Conservation (phyloP, 1,140 invertebrate genomes). For the Magallana gigas region DNA sequence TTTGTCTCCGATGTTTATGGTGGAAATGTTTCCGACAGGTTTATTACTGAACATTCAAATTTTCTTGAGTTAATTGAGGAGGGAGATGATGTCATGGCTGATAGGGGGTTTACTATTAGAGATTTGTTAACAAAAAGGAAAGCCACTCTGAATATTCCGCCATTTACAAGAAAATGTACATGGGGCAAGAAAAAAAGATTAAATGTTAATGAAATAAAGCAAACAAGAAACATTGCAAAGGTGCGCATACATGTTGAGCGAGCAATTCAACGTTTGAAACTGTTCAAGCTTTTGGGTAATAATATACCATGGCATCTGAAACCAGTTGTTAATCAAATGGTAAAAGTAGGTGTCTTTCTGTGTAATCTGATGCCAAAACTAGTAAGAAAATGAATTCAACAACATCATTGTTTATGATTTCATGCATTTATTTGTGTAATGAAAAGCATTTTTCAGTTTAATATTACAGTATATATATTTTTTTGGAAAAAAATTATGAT, state of each 20-base stretch:
- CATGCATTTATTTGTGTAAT: no score
- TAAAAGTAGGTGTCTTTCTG: not conserved
- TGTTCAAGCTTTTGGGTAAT: no score
- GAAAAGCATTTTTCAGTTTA: no score
- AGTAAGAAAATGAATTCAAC: no score
- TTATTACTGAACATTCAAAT: not conserved
- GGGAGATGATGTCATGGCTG: conserved; percentile 49
- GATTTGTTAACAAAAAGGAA: conserved; percentile 46
- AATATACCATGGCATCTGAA: no score
- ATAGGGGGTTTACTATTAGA: conserved; percentile 42
- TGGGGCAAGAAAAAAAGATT: not conserved
- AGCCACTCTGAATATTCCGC: conserved; percentile 43
- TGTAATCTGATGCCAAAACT: no score
- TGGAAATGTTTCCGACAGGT: conserved; percentile 31
- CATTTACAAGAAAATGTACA: conserved; percentile 35
- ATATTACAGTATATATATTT: no score
- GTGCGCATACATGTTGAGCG: conserved; percentile 47
- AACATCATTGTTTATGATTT: no score
- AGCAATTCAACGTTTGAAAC: conserved; percentile 39
- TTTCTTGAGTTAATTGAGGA: not conserved
- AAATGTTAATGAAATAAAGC: conserved; percentile 42
- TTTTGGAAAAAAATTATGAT: no score
- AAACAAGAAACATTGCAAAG: conserved; percentile 42
- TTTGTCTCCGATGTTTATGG: conserved; percentile 46
- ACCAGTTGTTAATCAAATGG: conserved; percentile 17